A percentile compares a stretch with the other conserved stretches of the same genome.
phyloP scores from a whole-genome alignment of 2,888 invertebrate genomes.

The Ectemnius continuus region DNA sequence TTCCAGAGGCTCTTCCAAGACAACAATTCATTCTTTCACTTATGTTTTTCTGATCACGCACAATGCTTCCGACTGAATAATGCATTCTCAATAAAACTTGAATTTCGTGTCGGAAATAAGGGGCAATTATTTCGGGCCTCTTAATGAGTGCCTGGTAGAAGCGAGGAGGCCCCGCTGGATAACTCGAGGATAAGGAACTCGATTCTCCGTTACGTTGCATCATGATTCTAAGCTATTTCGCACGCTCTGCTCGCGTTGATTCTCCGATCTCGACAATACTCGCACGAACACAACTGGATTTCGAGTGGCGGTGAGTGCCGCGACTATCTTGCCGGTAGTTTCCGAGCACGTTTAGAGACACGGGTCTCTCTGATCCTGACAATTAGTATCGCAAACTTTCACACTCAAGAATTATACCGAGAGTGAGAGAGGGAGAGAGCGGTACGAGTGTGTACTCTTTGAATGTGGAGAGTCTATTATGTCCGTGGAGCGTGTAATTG shows the following conservation, averaged over 20 bases:
- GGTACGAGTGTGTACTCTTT: background rate
- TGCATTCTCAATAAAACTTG: too few relatives aligned
- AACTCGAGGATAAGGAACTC: slow-evolving; percentile 23
- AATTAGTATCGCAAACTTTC: slow-evolving; percentile 3
- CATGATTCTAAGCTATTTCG: slow-evolving; percentile 15
- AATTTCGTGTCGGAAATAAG: too few relatives aligned
- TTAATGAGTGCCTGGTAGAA: background rate
- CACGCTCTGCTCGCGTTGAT: background rate
- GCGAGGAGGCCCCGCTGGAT: background rate
- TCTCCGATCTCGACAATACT: background rate
- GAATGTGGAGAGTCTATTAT: slow-evolving; percentile 2
- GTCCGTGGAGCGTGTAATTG: background rate
- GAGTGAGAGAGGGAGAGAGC: too few relatives aligned
- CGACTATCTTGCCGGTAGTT: background rate
- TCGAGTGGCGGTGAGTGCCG: background rate
- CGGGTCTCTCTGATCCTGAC: background rate
- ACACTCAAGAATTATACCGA: background rate
- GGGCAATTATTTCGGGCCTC: too few relatives aligned
- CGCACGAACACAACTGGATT: background rate
- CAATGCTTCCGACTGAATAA: too few relatives aligned
- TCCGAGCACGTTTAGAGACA: too few relatives aligned
- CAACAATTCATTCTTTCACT: too few relatives aligned
- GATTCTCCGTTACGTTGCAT: slow-evolving; percentile 34
- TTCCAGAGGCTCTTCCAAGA: too few relatives aligned
- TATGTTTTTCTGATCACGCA: too few relatives aligned